phyloP scores from a whole-genome alignment of 2,888 invertebrate genomes.

The Volucella zonaria region DNA sequence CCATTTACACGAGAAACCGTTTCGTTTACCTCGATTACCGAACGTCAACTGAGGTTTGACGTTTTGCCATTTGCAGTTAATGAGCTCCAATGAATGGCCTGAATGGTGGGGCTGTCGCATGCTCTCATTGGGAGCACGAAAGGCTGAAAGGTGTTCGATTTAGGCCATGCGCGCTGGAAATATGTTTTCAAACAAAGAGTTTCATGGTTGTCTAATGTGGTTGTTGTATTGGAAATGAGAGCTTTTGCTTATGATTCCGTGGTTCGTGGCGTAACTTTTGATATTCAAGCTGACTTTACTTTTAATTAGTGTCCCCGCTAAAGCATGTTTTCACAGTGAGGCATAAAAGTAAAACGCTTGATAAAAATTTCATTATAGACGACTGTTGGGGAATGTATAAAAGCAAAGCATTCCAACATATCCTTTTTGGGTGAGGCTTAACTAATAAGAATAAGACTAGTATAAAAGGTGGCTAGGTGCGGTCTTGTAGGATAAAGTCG shows the following conservation, averaged over 20 bases:
- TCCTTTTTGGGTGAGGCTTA: no score
- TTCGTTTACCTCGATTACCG: conserved; percentile 64
- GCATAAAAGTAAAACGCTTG: background rate
- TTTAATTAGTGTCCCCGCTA: background rate
- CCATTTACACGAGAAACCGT: conserved; percentile 60
- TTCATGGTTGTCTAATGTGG: conserved; percentile 4
- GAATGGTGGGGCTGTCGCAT: conserved; percentile 27
- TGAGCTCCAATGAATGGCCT: conserved; percentile 27
- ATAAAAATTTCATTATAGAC: background rate
- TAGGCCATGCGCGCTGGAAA: conserved; percentile 35
- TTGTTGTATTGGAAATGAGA: background rate
- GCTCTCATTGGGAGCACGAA: background rate
- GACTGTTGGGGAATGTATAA: background rate
- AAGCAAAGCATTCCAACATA: no score
- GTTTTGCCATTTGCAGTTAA: conserved; percentile 53
- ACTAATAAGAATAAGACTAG: no score
- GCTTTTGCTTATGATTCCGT: conserved; percentile 15
- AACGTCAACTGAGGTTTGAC: conserved; percentile 74
- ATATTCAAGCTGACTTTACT: background rate
- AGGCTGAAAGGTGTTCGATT: background rate
- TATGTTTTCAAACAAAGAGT: background rate
- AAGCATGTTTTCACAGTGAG: background rate
- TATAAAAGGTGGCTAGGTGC: no score
- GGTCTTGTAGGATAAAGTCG: no score
- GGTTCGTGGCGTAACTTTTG: background rate